Base-by-base conservation (phyloP, 2,888 invertebrate genomes). In the Invenusta paracnida region DNA sequence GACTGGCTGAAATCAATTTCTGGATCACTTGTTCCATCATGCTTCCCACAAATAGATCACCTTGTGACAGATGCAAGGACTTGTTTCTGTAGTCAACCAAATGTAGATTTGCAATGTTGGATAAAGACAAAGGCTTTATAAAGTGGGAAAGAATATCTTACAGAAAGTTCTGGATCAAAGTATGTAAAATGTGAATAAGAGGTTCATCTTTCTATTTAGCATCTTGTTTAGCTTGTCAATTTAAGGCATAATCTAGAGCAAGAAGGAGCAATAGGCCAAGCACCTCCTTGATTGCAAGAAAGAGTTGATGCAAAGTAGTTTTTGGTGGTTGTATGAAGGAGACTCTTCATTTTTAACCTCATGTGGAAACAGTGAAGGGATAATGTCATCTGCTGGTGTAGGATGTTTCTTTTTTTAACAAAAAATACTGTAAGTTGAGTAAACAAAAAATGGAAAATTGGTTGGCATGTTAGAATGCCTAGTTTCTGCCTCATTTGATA, bases 171-270 rank as follows among this genome's bases (percentile, higher is more conserved):
- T 79, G 5, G 79, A 79, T 5, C 5, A 79, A 23, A 5, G 11
- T 11, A 5, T 5, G 29, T 25, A 79, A 11, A 11, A 27, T 27
- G 79, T 79, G 79, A 27, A 27, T 79, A 5, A 11, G 79, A 5
- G 79, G 79, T 25, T 79, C 23, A 27, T 79, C 79, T 79, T 79
- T 79, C n/a, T 79, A 23, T n/a, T n/a, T 27, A 79, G n/a, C 23
- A 23, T 79, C n/a, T 27, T 27, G 29, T 79, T 79, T 2, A 79
- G 29, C 23, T 79, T 79, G 79, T 79, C 79, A 79, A 79, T n/a
- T 11, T 11, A 27, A 13, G 79, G 79, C 13, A 66, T n/a, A 66
- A 66, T 17, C 66, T n/a, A 79, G n/a, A 23, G 79, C n/a, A 79
- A 23, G 2, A 79, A 79, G 23, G 5, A 23, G 79, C 79, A 79